Evolutionary conservation across 2,888 invertebrate species (phyloP), one percentile per base, ranked within the genome.

Genomic region (Rhagium mordax): DNA sequence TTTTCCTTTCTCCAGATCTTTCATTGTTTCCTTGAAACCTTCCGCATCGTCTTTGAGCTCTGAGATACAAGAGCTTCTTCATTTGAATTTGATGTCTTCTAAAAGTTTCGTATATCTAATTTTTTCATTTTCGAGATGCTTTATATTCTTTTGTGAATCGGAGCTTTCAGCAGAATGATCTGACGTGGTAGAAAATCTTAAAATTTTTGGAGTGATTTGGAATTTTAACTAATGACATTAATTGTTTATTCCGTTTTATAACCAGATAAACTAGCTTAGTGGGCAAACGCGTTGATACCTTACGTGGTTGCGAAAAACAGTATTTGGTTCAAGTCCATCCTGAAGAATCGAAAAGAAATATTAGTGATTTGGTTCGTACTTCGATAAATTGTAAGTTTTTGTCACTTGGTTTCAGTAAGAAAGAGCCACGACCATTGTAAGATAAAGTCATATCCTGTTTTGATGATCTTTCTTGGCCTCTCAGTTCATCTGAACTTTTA

Each of bases 81-180:
- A 15, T 65, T 70, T 21, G 79, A 72, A 70, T 13, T 82, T 78
- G 0, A 81, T 78, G 1, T 77, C 66, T 8, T 75, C 66, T 13
- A 83, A 71, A 5, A 83, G 70, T 29, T 70, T 78, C 41, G 70
- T 75, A 3, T 81, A 74, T 65, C 80, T 80, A 6, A 64, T 20
- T 51, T 82, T 82, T 64, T 81, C 79, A 49, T 78, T 78, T 75
- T 82, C 80, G 6, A 82, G 76, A 53, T 82, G 79, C 60, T 78
- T 78, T 51, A 82, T 75, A 10, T 77, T 74, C 71, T 77, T 81
- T 21, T 71, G 72, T 18, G 70, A 68, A 33, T 80, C 79, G 7
- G 79, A 75, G 33, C 68, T 72, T 60, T 75, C 55, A 47, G 18
- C 51, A 4, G 33, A 24, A 5, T 2, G 18, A 13, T 67, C 57